Evolutionary conservation across 2,113 vertebrate genomes (phyloP).

Genomic region (Gorsachius goisagi): DNA sequence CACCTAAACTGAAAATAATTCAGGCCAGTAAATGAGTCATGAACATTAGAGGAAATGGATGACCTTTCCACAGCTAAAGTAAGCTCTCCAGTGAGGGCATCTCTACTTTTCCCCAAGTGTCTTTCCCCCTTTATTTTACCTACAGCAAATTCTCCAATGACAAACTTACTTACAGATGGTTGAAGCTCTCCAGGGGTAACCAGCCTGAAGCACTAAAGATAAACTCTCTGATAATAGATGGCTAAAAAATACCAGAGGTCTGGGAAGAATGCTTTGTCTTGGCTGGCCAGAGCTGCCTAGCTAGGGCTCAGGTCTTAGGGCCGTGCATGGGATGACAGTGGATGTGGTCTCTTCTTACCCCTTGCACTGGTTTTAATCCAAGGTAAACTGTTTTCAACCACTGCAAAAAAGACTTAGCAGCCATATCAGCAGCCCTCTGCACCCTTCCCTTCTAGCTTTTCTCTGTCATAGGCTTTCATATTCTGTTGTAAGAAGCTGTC

Average conservation of each 20-base stretch:
- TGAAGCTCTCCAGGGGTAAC: background rate
- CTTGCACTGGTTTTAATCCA: background rate
- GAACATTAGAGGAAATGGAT: background rate
- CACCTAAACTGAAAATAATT: slow-evolving; percentile 26
- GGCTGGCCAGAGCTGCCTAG: background rate
- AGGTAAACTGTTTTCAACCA: background rate
- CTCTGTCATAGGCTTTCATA: background rate
- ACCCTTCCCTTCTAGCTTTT: background rate
- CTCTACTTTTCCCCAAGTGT: background rate
- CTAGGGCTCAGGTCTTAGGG: background rate
- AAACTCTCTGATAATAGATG: background rate
- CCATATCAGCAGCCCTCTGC: background rate
- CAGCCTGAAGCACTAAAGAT: background rate
- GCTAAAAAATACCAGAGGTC: background rate
- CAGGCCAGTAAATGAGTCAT: slow-evolving; percentile 9
- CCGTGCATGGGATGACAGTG: background rate
- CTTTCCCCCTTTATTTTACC: background rate
- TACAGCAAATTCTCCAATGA: slow-evolving; percentile 1
- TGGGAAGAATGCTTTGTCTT: background rate
- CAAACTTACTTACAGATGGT: background rate
- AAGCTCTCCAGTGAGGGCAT: background rate
- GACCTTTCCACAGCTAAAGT: background rate
- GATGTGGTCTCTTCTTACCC: background rate
- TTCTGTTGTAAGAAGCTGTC: background rate
- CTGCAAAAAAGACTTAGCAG: background rate